Conservation (phyloP, 1,140 invertebrate genomes). For the Atopsyche davidsoni region DNA sequence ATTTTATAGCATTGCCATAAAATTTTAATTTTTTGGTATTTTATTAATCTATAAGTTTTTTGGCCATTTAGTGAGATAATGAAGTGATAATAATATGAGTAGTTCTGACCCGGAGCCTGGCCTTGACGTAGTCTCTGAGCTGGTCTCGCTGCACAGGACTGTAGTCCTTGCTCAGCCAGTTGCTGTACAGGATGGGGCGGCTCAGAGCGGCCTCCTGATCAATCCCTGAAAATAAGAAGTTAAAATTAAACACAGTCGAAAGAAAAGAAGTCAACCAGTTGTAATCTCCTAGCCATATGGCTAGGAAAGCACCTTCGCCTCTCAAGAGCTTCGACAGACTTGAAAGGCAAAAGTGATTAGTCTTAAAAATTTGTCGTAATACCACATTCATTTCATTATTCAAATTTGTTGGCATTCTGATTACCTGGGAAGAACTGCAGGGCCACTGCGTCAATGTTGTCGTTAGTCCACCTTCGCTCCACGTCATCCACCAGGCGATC, state of each 20-base stretch:
- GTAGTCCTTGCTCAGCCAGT: conserved; percentile 99
- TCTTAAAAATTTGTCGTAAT: no score
- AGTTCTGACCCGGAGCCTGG: conserved; percentile 74
- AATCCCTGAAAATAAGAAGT: conserved; percentile 48
- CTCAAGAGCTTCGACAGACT: no score
- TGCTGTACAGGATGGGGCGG: conserved; percentile 94
- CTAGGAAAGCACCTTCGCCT: no score
- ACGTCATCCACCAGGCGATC: conserved; percentile 89
- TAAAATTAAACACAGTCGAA: no score
- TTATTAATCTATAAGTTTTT: no score
- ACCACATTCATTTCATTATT: no score
- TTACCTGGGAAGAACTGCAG: conserved; percentile 88
- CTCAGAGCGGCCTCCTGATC: conserved; percentile 78
- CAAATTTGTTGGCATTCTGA: not conserved
- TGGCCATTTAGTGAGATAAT: no score
- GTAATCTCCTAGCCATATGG: no score
- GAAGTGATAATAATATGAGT: conserved; percentile 10
- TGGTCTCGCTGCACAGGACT: conserved; percentile 93
- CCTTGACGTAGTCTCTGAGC: conserved; percentile 93
- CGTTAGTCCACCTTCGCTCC: conserved; percentile 96
- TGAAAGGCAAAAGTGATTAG: no score
- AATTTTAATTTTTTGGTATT: no score
- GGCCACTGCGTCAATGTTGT: conserved; percentile 93
- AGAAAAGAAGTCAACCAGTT: no score
- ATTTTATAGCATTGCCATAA: no score